Conservation (phyloP, 2,113 vertebrate genomes). For the Callaeas wilsoni region DNA sequence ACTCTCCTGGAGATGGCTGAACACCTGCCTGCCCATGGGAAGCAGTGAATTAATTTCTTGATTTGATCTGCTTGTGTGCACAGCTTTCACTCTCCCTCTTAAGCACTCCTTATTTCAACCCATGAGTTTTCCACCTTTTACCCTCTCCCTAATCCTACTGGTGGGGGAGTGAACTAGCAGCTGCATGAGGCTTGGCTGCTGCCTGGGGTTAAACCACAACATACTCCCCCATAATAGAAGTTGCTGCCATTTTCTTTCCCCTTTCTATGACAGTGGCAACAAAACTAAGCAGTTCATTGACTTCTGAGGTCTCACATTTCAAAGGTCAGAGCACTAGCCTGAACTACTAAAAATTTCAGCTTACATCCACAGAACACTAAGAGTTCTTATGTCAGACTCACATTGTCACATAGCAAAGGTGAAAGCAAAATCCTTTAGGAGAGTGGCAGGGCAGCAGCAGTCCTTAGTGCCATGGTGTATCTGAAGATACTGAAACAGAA, state of each 20-base stretch:
- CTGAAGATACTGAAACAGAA: not conserved
- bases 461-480: not conserved
- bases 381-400: not conserved
- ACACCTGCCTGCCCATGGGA: not conserved
- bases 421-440: not conserved
- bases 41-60: not conserved
- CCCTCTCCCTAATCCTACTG: not conserved
- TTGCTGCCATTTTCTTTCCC: not conserved
- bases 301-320: not conserved
- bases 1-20: not conserved
- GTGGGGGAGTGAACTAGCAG: not conserved
- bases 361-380: accelerated
- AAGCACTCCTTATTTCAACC: not conserved
- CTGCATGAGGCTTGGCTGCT: not conserved
- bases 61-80: not conserved
- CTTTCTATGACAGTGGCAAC: not conserved
- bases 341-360: not conserved
- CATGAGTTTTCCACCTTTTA: not conserved
- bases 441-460: not conserved
- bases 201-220: not conserved
- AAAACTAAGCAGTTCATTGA: not conserved
- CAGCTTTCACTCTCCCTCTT: not conserved
- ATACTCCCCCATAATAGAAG: not conserved
- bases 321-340: not conserved
- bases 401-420: not conserved